Evolutionary conservation across 2,888 invertebrate species (phyloP).

Genomic region (Limenitis camilla): DNA sequence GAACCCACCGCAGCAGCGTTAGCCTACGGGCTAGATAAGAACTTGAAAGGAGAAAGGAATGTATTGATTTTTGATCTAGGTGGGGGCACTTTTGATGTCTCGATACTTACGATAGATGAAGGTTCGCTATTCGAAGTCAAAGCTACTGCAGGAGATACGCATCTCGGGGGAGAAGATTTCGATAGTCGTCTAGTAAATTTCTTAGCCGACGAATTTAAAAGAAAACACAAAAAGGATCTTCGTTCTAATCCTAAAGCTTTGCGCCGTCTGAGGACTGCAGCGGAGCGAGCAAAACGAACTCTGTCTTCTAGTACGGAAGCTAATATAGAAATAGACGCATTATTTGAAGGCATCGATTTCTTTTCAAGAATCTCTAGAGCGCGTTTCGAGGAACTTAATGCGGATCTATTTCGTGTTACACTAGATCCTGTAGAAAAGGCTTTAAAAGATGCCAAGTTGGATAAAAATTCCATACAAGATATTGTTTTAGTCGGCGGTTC

Average conservation of each 20-base stretch:
- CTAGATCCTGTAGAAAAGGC: constrained; percentile 86
- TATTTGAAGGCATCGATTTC: constrained; percentile 81
- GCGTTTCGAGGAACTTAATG: constrained; percentile 83
- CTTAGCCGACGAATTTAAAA: constrained; percentile 80
- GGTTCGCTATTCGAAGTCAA: constrained; percentile 85
- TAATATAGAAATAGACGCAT: constrained; percentile 82
- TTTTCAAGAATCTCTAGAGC: constrained; percentile 81
- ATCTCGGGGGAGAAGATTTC: constrained; percentile 86
- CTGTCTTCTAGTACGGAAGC: constrained; percentile 85
- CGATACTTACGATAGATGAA: constrained; percentile 87
- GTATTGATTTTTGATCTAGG: constrained; percentile 79
- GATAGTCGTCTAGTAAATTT: constrained; percentile 78
- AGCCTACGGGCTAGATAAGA: constrained; percentile 80
- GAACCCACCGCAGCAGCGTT: constrained; percentile 86
- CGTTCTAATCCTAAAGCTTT: constrained; percentile 77
- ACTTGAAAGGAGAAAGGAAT: constrained; percentile 77
- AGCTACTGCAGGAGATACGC: constrained; percentile 89
- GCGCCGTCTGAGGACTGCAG: constrained; percentile 81
- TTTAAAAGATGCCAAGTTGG: constrained; percentile 83
- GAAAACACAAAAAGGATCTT: constrained; percentile 81
- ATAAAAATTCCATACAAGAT: constrained; percentile 82
- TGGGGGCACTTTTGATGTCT: constrained; percentile 85
- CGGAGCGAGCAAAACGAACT: constrained; percentile 84
- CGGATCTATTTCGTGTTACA: constrained; percentile 81
- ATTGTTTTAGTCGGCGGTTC: constrained; percentile 89